Evolutionary conservation across 2,797 vertebrate species (phyloP).

Genomic region (Linurgus olivaceus): DNA sequence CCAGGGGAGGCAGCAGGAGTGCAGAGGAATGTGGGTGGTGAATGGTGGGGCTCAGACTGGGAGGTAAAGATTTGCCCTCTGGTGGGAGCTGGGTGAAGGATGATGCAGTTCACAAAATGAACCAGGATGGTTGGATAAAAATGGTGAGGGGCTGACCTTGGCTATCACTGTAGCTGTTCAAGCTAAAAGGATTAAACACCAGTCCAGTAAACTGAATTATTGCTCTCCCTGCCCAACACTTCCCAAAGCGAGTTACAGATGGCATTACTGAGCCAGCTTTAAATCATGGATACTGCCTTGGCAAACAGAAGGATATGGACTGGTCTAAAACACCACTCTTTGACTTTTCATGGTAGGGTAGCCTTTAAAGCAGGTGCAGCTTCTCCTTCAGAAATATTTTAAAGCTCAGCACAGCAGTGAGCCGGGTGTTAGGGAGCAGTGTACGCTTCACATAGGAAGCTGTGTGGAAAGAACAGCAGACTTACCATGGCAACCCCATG

Average conservation of each 20-base stretch:
- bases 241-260: background rate
- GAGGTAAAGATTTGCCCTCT: background rate
- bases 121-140: background rate
- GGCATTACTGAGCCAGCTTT: background rate
- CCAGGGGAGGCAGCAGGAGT: background rate
- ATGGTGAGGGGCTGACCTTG: background rate
- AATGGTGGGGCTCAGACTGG: background rate
- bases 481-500: background rate
- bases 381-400: background rate
- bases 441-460: background rate
- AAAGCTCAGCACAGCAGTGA: background rate
- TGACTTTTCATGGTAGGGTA: background rate
- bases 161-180: background rate
- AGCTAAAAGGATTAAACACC: background rate
- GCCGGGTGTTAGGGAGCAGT: background rate
- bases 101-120: background rate
- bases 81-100: background rate
- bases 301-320: background rate
- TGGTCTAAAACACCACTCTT: background rate
- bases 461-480: background rate
- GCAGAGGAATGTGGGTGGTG: background rate
- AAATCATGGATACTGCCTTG: background rate
- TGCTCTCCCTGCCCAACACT: background rate
- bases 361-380: background rate
- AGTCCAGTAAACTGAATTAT: background rate